Conservation (phyloP, 2,797 vertebrate species). For the Synaphobranchus kaupii region DNA sequence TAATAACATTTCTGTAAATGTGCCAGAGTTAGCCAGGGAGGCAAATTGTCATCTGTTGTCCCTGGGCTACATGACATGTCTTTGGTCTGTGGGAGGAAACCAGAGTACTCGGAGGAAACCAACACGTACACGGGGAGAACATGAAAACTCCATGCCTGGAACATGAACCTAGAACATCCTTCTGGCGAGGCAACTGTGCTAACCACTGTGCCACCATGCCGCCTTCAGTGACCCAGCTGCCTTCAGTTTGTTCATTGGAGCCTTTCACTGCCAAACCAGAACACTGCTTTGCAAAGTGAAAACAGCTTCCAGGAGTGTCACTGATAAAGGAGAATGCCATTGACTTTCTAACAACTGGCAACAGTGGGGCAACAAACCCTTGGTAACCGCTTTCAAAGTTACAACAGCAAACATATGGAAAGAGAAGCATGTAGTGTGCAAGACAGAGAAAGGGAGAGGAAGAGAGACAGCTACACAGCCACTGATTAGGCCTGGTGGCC, state of each 20-base stretch:
- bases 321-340: conserved; percentile 16
- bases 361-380: conserved; percentile 9
- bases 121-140: no score
- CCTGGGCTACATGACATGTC: no score
- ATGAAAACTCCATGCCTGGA: no score
- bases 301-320: conserved; percentile 7
- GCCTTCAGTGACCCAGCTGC: neutral
- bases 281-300: neutral
- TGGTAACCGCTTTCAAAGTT: conserved; percentile 18
- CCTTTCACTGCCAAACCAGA: neutral
- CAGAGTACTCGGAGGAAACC: no score
- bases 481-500: conserved; percentile 39
- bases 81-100: no score
- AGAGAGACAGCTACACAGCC: neutral
- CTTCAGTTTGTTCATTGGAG: neutral
- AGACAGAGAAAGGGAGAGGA: neutral
- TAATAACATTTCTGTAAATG: no score
- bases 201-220: no score
- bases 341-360: conserved; percentile 14
- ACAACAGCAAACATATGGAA: conserved; percentile 28
- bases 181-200: no score
- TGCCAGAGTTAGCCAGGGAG: no score
- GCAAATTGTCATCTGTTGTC: no score
- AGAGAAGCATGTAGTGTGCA: conserved; percentile 14
- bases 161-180: no score